Evolutionary conservation across 1,140 invertebrate genomes (phyloP).

Genomic region (Aphelenchoides fujianensis): DNA sequence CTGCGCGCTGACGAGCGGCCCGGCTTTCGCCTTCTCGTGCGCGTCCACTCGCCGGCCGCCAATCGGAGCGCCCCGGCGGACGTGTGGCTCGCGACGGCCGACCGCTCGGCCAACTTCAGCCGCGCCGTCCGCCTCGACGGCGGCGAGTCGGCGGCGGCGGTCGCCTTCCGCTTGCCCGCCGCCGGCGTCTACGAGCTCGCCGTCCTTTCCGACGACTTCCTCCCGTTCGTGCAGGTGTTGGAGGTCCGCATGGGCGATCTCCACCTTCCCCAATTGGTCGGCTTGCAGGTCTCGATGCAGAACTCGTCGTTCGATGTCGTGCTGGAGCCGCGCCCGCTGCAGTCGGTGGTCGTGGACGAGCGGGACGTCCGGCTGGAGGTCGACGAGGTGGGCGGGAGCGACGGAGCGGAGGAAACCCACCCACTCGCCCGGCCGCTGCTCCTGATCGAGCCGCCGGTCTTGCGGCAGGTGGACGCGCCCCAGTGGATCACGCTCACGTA

Average conservation of each 20-base stretch:
- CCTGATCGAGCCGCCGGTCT: neutral
- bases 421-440: neutral
- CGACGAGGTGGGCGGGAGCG: neutral
- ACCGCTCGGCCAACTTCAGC: neutral
- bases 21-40: neutral
- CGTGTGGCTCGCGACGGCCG: neutral
- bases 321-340: neutral
- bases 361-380: neutral
- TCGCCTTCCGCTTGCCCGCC: neutral
- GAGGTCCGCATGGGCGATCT: neutral
- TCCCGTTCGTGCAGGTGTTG: neutral
- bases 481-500: conserved; percentile 12
- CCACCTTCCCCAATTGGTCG: neutral
- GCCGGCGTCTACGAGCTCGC: neutral
- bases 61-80: neutral
- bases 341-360: neutral
- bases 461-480: neutral
- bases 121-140: neutral
- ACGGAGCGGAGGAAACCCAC: too few relatives aligned
- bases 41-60: neutral
- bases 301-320: neutral
- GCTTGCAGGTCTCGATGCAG: neutral
- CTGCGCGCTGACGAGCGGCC: neutral
- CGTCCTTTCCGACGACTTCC: neutral
- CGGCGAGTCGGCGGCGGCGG: neutral